Conservation (phyloP, 1,140 invertebrate species). For the Polypedilum pembai region DNA sequence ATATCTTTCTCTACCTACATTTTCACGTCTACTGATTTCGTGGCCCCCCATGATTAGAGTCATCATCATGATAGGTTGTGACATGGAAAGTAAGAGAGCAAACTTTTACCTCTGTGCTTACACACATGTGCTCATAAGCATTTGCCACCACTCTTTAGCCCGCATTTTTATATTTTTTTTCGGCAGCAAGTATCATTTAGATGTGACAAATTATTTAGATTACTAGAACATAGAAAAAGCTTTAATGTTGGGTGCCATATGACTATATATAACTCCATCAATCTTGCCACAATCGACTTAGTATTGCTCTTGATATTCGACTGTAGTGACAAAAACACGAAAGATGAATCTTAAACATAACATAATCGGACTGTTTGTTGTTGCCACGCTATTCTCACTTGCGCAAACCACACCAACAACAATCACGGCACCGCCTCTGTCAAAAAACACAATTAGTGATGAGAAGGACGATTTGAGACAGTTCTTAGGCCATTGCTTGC, state of each 20-base stretch:
- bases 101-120: no score
- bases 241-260: background rate
- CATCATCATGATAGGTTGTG: background rate
- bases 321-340: background rate
- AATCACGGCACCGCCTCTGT: background rate
- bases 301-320: background rate
- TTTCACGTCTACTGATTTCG: constrained; percentile 15
- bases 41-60: constrained; percentile 9
- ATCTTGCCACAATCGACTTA: background rate
- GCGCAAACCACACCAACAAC: background rate
- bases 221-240: background rate
- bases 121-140: background rate
- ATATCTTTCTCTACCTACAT: constrained; percentile 20
- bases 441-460: background rate
- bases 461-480: constrained; percentile 1
- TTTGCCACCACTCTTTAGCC: background rate
- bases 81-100: no score
- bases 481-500: background rate
- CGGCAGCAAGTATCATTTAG: background rate
- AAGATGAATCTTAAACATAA: background rate
- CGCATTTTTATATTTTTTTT: background rate
- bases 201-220: constrained; percentile 19
- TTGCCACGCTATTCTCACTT: background rate
- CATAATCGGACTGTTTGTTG: background rate
- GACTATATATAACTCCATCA: background rate